Evolutionary conservation across 2,888 invertebrate species (phyloP).

Genomic region (Diplolepis rosae): DNA sequence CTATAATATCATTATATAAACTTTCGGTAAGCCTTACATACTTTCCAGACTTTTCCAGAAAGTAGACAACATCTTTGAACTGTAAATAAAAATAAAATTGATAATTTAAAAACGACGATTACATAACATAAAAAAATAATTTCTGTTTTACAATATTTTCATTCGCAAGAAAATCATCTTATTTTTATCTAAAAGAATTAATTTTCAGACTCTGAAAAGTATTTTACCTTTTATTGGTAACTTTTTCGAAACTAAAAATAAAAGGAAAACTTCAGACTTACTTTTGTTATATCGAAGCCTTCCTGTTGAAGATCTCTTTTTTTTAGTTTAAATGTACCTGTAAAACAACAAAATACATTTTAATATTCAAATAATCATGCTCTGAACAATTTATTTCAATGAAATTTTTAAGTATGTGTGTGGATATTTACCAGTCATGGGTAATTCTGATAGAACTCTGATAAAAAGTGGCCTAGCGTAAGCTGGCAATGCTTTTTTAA

Average conservation of each 20-base stretch:
- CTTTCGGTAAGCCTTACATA: constrained; percentile 79
- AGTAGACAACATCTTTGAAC: constrained; percentile 85
- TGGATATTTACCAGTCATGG: constrained; percentile 81
- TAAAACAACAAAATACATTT: constrained; percentile 55
- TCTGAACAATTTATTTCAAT: too few relatives aligned
- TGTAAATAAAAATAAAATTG: constrained; percentile 60
- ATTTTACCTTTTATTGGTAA: too few relatives aligned
- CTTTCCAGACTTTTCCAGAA: constrained; percentile 76
- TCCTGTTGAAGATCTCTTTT: constrained; percentile 90
- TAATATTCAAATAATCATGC: constrained; percentile 18
- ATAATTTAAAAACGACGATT: not conserved
- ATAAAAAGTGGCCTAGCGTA: constrained; percentile 95
- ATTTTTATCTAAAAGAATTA: not conserved
- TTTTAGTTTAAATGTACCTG: constrained; percentile 94
- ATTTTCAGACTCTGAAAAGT: not conserved
- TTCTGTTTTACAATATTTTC: too few relatives aligned
- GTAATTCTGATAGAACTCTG: constrained; percentile 84
- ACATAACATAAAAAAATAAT: not conserved
- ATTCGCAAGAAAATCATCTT: too few relatives aligned
- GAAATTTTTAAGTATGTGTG: not conserved
- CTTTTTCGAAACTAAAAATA: too few relatives aligned
- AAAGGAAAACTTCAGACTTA: constrained; percentile 75
- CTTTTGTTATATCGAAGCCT: constrained; percentile 84
- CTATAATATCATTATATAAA: constrained; percentile 77
- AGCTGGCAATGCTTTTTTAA: constrained; percentile 83